Evolutionary conservation across 1,140 invertebrate genomes (phyloP), one percentile per base, ranked within the genome.

Genomic region (Drosophila sulfurigaster): DNA sequence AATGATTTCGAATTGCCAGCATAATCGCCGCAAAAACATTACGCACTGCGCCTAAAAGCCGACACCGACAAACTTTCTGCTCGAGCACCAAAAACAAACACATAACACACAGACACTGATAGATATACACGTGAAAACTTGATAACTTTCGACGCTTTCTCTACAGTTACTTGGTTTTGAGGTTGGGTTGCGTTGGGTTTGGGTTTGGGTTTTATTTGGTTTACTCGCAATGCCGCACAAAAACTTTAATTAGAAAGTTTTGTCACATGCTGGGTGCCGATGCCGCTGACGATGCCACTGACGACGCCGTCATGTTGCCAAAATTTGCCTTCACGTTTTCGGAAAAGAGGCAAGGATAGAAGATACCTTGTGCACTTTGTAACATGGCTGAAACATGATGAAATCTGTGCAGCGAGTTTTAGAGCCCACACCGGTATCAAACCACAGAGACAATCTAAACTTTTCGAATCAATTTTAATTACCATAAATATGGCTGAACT

Each of bases 381-480:
- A 79, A 82, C 79, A 87, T 78, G 25, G 28, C 32, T 67, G 54
- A 32, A 58, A 73, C 70, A 68, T 74, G 65, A 73, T 59, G 57
- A 60, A 60, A 62, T 68, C 71, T 87, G 79, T 86, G 75, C 38
- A 56, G 49, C 43, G 63, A 67, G 51, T 73, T 67, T 73, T 81
- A 67, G 70, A 72, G 46, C 54, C 69, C 74, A 49, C 60, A 58
- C 71, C 65, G 71, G 65, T 60, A 59, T 59, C 72, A 77, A 77
- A 63, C 72, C 85, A 63, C 71, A 89, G 62, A 89, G 86, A 89
- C 85, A 85, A 83, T 83, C 88, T 83, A 91, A 91, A 91, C 87
- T 91, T 91, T 91, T 91, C 88, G 75, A 91, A 91, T 91, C 87
- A 91, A 91, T 91, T 91, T 91, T 91, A 91, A 91, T 91, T 91